phyloP scores from a whole-genome alignment of 2,113 vertebrate genomes.

The Aspiorhynchus laticeps region DNA sequence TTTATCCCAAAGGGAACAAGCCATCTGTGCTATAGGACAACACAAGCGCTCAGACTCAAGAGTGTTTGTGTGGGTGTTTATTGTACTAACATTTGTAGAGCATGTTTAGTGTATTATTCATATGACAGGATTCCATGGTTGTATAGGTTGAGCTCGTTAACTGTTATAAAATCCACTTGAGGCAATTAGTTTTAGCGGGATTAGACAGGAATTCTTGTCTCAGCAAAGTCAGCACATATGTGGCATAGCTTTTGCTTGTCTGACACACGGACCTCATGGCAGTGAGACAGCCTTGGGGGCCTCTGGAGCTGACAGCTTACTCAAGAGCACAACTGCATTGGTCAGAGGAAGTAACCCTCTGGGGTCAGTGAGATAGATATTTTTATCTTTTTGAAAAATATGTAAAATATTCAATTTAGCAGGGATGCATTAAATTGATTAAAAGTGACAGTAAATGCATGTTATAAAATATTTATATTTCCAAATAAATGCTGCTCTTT shows the following conservation, averaged over 20 bases:
- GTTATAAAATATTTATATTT: too few species aligned
- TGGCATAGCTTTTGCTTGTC: conserved; percentile 32
- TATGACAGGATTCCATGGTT: background rate
- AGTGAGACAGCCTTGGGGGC: background rate
- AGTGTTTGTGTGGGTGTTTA: conserved; percentile 23
- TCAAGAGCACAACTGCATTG: background rate
- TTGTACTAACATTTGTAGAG: conserved; percentile 11
- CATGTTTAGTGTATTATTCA: conserved; percentile 22
- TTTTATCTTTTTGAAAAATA: too few species aligned
- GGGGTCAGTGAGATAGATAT: too few species aligned
- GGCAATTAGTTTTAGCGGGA: background rate
- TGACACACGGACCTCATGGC: background rate
- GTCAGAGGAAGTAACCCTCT: background rate
- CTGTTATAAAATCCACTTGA: conserved; percentile 9
- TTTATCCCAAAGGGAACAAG: conserved; percentile 41
- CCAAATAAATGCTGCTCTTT: too few species aligned
- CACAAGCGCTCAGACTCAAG: conserved; percentile 40
- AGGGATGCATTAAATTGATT: too few species aligned
- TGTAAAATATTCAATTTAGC: too few species aligned
- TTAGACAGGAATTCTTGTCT: background rate
- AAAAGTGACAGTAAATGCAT: too few species aligned
- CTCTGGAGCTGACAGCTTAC: background rate
- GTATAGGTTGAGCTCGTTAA: background rate
- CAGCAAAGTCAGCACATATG: background rate
- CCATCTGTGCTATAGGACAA: conserved; percentile 62